Evolutionary conservation across 2,888 invertebrate species (phyloP).

Genomic region (Athalia rosae): DNA sequence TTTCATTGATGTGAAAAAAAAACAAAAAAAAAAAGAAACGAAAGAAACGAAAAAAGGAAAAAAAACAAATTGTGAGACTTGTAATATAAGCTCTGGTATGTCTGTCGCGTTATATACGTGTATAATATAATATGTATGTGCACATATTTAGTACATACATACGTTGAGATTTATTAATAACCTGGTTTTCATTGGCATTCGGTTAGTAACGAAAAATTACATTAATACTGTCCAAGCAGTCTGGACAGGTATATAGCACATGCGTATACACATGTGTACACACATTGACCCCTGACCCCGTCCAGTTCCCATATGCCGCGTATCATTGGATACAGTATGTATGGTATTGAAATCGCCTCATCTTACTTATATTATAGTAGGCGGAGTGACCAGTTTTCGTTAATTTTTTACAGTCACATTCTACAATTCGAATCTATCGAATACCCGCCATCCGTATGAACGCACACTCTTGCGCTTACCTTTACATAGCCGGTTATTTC

Average conservation of each 20-base stretch:
- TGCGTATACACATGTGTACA: too few relatives aligned
- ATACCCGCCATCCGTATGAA: background rate
- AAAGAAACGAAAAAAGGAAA: too few relatives aligned
- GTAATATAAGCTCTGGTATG: too few relatives aligned
- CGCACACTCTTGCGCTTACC: background rate
- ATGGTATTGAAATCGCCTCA: background rate
- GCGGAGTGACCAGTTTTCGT: conserved; percentile 64
- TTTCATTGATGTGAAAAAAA: too few relatives aligned
- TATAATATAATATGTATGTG: too few relatives aligned
- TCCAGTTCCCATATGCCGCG: conserved; percentile 53
- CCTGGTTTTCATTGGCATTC: conserved; percentile 64
- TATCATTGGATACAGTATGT: background rate
- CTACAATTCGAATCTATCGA: background rate
- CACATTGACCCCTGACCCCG: conserved; percentile 58
- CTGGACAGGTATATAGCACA: conserved; percentile 1
- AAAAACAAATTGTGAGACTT: too few relatives aligned
- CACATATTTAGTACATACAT: background rate
- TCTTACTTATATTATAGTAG: conserved; percentile 51
- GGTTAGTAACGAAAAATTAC: conserved; percentile 59
- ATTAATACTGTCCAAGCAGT: conserved; percentile 50
- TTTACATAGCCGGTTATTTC: background rate
- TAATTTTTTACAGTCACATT: background rate
- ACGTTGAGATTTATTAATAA: conserved; percentile 66
- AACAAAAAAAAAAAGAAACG: too few relatives aligned
- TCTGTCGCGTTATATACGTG: too few relatives aligned